A percentile compares a stretch with the other conserved stretches of the same genome.
These are phyloP conservation scores for Bursaphelenchus okinawaensis DNA, from an alignment of 2,888 invertebrate genomes.

Conservation along the genomic window DNA sequence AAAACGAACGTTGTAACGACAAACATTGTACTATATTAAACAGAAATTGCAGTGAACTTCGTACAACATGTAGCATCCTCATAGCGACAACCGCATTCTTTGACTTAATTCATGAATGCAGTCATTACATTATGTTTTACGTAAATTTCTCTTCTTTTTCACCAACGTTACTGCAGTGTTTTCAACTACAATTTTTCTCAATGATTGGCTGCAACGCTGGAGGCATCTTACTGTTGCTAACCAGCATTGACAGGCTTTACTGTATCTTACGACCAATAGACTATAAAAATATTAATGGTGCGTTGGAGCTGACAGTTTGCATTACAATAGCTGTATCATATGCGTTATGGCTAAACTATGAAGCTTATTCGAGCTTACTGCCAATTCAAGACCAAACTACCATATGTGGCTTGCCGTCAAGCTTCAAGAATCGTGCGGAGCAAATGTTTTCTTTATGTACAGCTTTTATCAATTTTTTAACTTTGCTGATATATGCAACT, in stretches of 20 bases:
- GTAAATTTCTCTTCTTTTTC: not conserved
- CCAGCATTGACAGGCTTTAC: not conserved
- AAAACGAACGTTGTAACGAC: no score
- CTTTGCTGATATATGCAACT: not conserved
- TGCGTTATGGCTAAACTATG: not conserved
- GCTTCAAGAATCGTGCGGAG: not conserved
- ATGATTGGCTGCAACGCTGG: not conserved
- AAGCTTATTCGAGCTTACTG: not conserved
- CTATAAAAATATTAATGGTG: not conserved
- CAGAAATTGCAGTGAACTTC: not conserved
- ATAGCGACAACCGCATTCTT: not conserved
- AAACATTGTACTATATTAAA: no score
- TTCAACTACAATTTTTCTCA: not conserved
- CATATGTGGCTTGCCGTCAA: not conserved
- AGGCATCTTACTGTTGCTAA: not conserved
- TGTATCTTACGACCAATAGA: not conserved
- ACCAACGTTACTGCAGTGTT: not conserved
- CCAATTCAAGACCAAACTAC: not conserved
- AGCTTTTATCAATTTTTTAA: not conserved
- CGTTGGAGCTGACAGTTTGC: not conserved
- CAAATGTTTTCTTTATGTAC: not conserved
- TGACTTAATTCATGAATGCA: not conserved
- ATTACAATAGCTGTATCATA: not conserved
- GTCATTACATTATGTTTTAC: not conserved
- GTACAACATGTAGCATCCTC: not conserved